Evolutionary conservation across 2,888 invertebrate species (phyloP), one percentile per base, ranked within the genome.

Genomic region (Hirtodrosophila cameraria): DNA sequence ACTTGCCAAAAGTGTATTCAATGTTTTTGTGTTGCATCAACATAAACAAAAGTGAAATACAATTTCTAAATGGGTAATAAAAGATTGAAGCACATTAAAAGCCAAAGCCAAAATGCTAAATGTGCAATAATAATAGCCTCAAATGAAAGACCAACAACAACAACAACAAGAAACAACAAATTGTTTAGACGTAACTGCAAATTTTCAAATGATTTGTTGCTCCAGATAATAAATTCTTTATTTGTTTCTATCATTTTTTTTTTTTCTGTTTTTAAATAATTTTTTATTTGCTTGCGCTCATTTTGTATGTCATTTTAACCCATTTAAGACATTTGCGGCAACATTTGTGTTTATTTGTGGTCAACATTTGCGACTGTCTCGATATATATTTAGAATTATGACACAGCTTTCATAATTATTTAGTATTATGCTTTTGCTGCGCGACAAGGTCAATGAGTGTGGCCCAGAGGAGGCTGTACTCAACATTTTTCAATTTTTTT

Each of bases 261-360:
- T 9, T 46, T n/a, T 23, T 33, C 11, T 4, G 12, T 33, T 45
- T 13, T 45, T 12, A 27, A 12, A 15, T 36, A 42, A 41, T 38
- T 1, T 23, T 62, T 27, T 23, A 25, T 61, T 52, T 31, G 27
- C 42, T 54, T 70, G 60, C 57, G 43, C 79, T 48, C 71, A 53
- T 61, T 77, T 54, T 23, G 63, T 30, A 62, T 84, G 85, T 84
- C 85, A 78, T 78, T 81, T 82, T 84, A 84, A 78, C 23, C 6
- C 6, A 23, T 6, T 23, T 23, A 2, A 27, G 79, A 54, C 72
- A n/a, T n/a, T n/a, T 2, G 28, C 53, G 42, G 38, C 49, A 23
- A 65, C 42, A 45, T 8, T 46, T 42, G 54, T 67, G 53, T 62
- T 72, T 72, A 67, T 72, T 75, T 81, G 78, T 23, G 82, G 79